Evolutionary conservation across 2,797 vertebrate species (phyloP).

Genomic region (Micropoecilia bifurca): DNA sequence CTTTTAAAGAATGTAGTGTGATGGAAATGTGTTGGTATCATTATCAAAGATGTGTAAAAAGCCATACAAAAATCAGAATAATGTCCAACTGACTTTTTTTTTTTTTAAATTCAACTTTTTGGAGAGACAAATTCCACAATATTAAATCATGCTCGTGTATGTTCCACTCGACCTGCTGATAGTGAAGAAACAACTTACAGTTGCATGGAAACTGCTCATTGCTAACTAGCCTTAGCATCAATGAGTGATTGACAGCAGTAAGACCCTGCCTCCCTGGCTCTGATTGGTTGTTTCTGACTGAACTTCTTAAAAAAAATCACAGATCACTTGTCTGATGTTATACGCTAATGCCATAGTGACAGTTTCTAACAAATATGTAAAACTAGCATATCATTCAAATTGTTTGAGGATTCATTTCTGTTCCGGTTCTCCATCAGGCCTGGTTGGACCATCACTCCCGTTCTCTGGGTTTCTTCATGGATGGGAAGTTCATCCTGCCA

Average conservation of each 20-base stretch:
- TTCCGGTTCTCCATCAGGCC: conserved; percentile 52
- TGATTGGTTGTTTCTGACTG: no score
- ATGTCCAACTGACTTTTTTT: background rate
- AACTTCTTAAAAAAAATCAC: no score
- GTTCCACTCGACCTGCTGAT: no score
- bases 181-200: no score
- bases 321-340: no score
- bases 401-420: background rate
- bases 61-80: background rate
- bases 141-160: background rate
- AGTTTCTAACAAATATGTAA: no score
- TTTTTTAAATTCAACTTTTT: background rate
- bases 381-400: no score
- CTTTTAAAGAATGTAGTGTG: background rate
- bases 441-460: conserved; percentile 78
- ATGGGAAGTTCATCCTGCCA: conserved; percentile 71
- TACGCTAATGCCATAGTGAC: no score
- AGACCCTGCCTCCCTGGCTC: no score
- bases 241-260: no score
- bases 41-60: background rate
- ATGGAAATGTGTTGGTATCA: background rate
- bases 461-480: conserved; percentile 74
- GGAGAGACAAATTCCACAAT: background rate
- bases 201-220: no score
- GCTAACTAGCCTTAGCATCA: no score